Conservation (phyloP, 2,797 vertebrate genomes). For the Falco cherrug region DNA sequence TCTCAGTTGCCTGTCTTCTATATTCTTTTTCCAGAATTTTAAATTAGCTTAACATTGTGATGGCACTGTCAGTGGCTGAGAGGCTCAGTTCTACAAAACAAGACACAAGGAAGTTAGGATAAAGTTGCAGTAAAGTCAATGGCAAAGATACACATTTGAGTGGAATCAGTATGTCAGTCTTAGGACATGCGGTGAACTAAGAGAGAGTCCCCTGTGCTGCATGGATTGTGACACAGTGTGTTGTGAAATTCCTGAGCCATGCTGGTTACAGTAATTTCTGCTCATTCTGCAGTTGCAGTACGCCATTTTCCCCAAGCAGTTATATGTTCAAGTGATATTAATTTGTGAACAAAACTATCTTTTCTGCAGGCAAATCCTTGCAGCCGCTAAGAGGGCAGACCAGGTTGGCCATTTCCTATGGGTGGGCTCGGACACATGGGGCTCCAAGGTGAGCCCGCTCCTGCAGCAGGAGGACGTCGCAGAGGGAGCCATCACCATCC, state of each 20-base stretch:
- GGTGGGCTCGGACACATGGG: constrained; percentile 97
- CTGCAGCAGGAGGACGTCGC: constrained; percentile 90
- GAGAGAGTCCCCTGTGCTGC: not conserved
- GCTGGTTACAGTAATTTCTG: not conserved
- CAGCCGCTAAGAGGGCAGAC: constrained; percentile 91
- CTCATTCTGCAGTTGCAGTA: not conserved
- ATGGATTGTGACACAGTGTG: not conserved
- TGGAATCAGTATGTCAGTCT: not conserved
- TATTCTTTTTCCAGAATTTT: not conserved
- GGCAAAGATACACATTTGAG: not conserved
- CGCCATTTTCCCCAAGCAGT: not conserved
- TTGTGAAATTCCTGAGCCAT: not conserved
- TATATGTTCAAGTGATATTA: fast-evolving
- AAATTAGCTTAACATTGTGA: not conserved
- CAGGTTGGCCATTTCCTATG: constrained; percentile 93
- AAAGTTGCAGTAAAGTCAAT: not conserved
- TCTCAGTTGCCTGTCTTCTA: not conserved
- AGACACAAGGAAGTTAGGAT: not conserved
- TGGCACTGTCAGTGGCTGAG: not conserved
- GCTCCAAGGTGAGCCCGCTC: constrained; percentile 87
- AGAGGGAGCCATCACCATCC: constrained; percentile 91
- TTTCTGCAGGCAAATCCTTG: constrained; percentile 88
- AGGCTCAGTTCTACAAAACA: not conserved
- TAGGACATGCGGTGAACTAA: not conserved
- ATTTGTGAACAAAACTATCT: not conserved